Base-by-base conservation (phyloP, 1,140 invertebrate species). In the Drosophila orena region DNA sequence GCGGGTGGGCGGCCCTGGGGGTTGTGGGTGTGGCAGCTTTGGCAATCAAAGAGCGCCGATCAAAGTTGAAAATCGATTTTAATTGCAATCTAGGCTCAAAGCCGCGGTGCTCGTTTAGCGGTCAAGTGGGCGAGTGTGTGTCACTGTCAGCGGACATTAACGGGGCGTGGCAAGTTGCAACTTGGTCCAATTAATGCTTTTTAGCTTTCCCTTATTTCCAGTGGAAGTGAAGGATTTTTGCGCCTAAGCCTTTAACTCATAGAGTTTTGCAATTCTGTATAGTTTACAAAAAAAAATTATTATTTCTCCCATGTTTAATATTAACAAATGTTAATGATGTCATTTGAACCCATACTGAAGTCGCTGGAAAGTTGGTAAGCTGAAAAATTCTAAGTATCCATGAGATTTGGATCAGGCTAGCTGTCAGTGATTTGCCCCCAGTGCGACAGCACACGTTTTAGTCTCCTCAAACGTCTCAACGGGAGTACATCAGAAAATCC, bases 51-150 rank as follows among this genome's bases (percentile, higher is more conserved):
- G 76, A 81, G 65, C 65, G 61, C 66, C 70, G 83, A 86, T 86
- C 83, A 86, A 86, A 88, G 83, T 78, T 34, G 60, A 86, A 86
- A 86, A 83, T 86, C 83, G 83, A 86, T 88, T 88, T 86, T 86
- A 86, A 86, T 86, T 86, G 83, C 83, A 88, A 88, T 88, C 83
- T 70, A 79, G 65, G 68, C 68, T 58, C 54, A 59, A 59, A 50
- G 42, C 47, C 17, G 62, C 44, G 56, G 20, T 66, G 61, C 56
- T 61, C 81, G 65, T 80, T 80, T 64, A 74, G 69, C 61, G 65
- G 76, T 72, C 59, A 44, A 79, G 40, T 59, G 56, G 37, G 49
- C 17, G 43, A 20, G 22, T 30, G 44, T 38, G 11, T 38, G 11
- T 38, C 10, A 22, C 24, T 14, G 1, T 15, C 43, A 47, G 24